Evolutionary conservation across 2,888 invertebrate genomes (phyloP).

Genomic region (Dromius quadrimaculatus): DNA sequence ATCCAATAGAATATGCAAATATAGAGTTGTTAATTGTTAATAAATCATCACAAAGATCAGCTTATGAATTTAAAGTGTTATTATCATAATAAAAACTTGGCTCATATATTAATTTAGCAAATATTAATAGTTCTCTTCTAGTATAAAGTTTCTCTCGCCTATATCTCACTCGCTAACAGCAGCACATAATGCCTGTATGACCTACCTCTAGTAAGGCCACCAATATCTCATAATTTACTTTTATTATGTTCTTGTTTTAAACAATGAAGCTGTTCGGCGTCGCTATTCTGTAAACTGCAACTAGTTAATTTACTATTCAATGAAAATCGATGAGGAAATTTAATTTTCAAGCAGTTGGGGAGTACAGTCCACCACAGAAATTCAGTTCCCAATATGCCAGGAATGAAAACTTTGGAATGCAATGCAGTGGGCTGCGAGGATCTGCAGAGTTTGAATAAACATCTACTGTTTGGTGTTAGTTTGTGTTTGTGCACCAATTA

Average conservation of each 20-base stretch:
- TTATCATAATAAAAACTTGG: background rate
- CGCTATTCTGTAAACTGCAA: constrained; percentile 17
- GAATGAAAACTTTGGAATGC: constrained; percentile 24
- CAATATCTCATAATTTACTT: constrained; percentile 43
- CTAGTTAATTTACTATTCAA: constrained; percentile 46
- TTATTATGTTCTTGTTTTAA: constrained; percentile 30
- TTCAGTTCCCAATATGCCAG: constrained; percentile 35
- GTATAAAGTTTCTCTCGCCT: background rate
- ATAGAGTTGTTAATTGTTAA: too few relatives aligned
- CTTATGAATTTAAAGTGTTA: background rate
- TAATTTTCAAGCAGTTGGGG: constrained; percentile 29
- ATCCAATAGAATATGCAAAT: too few relatives aligned
- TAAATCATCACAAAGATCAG: background rate
- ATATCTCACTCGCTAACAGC: background rate
- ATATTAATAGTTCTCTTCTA: background rate
- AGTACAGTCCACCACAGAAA: constrained; percentile 18
- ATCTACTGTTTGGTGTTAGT: too few relatives aligned
- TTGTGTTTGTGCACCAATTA: too few relatives aligned
- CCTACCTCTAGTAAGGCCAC: background rate
- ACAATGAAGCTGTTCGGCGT: constrained; percentile 28
- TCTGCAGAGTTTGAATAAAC: too few relatives aligned
- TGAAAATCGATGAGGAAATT: constrained; percentile 43
- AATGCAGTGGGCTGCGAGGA: background rate
- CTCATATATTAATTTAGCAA: background rate
- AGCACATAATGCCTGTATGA: constrained; percentile 2